Conservation (phyloP, 1,140 invertebrate genomes). For the Drosophila rhopaloa region DNA sequence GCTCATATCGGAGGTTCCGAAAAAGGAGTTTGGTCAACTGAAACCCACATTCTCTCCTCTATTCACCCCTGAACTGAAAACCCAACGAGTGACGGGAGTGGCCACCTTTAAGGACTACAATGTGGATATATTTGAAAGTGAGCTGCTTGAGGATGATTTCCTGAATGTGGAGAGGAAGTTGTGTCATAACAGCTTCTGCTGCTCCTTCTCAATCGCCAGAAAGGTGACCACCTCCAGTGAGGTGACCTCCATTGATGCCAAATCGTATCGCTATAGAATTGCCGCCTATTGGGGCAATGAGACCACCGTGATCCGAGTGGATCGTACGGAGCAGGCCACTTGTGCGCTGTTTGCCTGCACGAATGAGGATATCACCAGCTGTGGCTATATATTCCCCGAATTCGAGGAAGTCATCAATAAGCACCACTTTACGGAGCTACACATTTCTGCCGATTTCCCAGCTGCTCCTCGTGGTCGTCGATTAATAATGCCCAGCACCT, state of each 20-base stretch:
- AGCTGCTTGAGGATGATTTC: conserved; percentile 41
- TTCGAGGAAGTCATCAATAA: conserved; percentile 37
- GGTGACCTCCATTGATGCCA: background rate
- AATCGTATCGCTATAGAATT: conserved; percentile 80
- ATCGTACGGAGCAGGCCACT: conserved; percentile 76
- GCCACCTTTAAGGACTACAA: conserved; percentile 65
- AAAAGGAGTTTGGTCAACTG: conserved; percentile 72
- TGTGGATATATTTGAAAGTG: conserved; percentile 63
- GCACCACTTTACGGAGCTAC: conserved; percentile 52
- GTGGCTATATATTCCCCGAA: conserved; percentile 63
- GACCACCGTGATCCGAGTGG: conserved; percentile 63
- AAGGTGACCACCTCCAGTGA: background rate
- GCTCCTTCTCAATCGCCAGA: conserved; percentile 35
- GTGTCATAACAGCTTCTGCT: conserved; percentile 64
- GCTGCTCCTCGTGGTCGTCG: conserved; percentile 53
- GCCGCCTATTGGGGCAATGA: conserved; percentile 79
- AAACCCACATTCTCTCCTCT: conserved; percentile 8
- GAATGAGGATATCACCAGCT: conserved; percentile 55
- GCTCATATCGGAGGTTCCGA: conserved; percentile 68
- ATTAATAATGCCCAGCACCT: conserved; percentile 77
- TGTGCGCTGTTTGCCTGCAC: conserved; percentile 85
- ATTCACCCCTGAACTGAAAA: conserved; percentile 41
- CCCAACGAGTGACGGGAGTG: conserved; percentile 42
- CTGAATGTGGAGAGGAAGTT: conserved; percentile 3
- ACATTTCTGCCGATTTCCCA: conserved; percentile 54